Percentiles rank a stretch among this genome's conserved stretches.
Conservation (phyloP, 2,888 invertebrate genomes). For the Watsonalla binaria region DNA sequence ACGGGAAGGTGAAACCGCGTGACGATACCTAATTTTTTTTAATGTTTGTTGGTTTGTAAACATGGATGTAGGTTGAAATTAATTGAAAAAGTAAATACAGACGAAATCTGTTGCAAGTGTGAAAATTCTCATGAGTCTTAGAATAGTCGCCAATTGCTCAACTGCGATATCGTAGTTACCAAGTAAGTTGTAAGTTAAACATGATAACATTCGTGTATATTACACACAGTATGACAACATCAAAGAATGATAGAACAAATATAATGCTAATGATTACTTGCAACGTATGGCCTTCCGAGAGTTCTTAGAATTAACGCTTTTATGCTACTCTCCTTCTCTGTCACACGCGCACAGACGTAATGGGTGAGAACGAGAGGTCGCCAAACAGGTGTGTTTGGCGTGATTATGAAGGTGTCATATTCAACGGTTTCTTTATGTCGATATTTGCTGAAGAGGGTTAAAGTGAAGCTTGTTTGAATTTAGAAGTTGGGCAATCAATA, state of each 20-base stretch:
- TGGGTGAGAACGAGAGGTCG: constrained; percentile 25
- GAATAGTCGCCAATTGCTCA: no score
- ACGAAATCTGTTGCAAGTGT: no score
- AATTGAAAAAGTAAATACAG: no score
- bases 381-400: constrained; percentile 42
- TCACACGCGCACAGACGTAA: constrained; percentile 13
- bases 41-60: no score
- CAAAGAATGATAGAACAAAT: constrained; percentile 7
- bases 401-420: constrained; percentile 55
- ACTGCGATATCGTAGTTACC: no score
- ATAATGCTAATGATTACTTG: constrained; percentile 16
- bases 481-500: background rate
- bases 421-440: constrained; percentile 41
- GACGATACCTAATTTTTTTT: no score
- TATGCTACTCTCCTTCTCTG: constrained; percentile 27
- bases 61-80: no score
- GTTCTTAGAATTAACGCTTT: constrained; percentile 57
- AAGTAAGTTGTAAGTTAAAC: background rate
- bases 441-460: constrained; percentile 17
- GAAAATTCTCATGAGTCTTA: no score
- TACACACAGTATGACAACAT: constrained; percentile 12
- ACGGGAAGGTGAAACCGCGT: no score
- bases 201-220: background rate
- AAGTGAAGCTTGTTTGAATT: constrained; percentile 8
- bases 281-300: constrained; percentile 20